Base-by-base conservation (phyloP, 23 tunicate species). In the Clavelina lepadiformis region DNA sequence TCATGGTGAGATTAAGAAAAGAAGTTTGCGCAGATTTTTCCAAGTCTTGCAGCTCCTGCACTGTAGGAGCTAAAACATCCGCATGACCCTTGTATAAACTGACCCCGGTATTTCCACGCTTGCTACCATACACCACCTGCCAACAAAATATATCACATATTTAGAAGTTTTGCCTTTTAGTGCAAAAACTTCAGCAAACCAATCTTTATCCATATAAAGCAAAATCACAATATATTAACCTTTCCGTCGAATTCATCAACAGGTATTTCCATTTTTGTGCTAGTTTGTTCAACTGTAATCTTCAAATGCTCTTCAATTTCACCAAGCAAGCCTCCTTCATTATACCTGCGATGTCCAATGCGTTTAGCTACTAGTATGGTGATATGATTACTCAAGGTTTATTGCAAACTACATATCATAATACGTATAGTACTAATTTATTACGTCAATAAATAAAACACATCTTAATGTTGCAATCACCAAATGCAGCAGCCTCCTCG, bases 161-260 rank as follows among this genome's bases (percentile, higher is more conserved):
- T n/a, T n/a, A n/a, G n/a, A 45, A 45, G 15, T 13, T 45, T 15
- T 15, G 15, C 15, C 50, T 19, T 19, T 13, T 19, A 13, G 15
- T 15, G 19, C 19, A 45, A 15, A 45, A 45, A 45, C 15, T 45
- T 19, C 15, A 45, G 15, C 49, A 41, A 41, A 41, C 11, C 49
- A 11, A 11, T 41, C 15, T 41, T 15, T 11, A 41, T 41, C 15
- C 15, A 8, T 41, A 15, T 15, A 41, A 11, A 8, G 11, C 49
- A 41, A 11, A 41, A 41, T 41, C 49, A 41, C 49, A 41, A 8
- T 11, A 41, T 8, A 64, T 52, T 46, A 3, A 91, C 98, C 77
- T 91, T 91, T 52, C 98, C 98, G 61, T 91, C 98, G 67, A 91
- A 91, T 61, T 91, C 93, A 37, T 91, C 58, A 0, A 91, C 86